These are phyloP conservation scores for Antheraea assamensis DNA, from an alignment of 2,888 invertebrate genomes.

Conservation along the genomic window DNA sequence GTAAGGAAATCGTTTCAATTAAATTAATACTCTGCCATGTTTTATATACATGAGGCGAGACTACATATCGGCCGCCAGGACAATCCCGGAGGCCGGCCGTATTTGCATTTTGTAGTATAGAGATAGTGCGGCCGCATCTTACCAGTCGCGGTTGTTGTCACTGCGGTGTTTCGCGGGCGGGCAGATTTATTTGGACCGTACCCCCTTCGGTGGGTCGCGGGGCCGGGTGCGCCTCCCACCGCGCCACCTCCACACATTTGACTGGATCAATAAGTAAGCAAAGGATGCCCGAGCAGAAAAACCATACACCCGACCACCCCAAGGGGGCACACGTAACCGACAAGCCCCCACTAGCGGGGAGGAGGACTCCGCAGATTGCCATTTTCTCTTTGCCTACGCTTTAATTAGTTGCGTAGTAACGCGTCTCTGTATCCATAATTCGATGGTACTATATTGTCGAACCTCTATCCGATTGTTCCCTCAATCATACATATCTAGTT, in stretches of 20 bases:
- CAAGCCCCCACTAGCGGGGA: slow-evolving; percentile 80
- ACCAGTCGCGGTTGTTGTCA: slow-evolving; percentile 79
- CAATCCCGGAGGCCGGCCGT: slow-evolving; percentile 30
- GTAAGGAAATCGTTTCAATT: slow-evolving; percentile 72
- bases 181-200: slow-evolving; percentile 83
- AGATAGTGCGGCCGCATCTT: slow-evolving; percentile 80
- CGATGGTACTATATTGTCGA: slow-evolving; percentile 66
- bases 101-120: slow-evolving; percentile 38
- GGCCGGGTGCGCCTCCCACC: slow-evolving; percentile 76
- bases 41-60: slow-evolving; percentile 29
- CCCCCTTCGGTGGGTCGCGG: slow-evolving; percentile 71
- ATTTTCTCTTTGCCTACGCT: slow-evolving; percentile 83
- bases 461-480: neutral
- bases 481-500: too few species aligned
- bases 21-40: slow-evolving; percentile 55
- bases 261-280: slow-evolving; percentile 84
- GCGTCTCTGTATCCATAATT: slow-evolving; percentile 79
- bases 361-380: slow-evolving; percentile 81
- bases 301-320: slow-evolving; percentile 82
- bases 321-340: slow-evolving; percentile 83
- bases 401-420: slow-evolving; percentile 83
- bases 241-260: slow-evolving; percentile 83
- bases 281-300: slow-evolving; percentile 84
- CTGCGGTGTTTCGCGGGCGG: slow-evolving; percentile 82
- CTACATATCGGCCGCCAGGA: slow-evolving; percentile 21